A percentile compares a stretch with the other conserved stretches of the same genome.
These are phyloP conservation scores for Xylota sylvarum DNA, from an alignment of 2,888 invertebrate species.

Conservation along the genomic window DNA sequence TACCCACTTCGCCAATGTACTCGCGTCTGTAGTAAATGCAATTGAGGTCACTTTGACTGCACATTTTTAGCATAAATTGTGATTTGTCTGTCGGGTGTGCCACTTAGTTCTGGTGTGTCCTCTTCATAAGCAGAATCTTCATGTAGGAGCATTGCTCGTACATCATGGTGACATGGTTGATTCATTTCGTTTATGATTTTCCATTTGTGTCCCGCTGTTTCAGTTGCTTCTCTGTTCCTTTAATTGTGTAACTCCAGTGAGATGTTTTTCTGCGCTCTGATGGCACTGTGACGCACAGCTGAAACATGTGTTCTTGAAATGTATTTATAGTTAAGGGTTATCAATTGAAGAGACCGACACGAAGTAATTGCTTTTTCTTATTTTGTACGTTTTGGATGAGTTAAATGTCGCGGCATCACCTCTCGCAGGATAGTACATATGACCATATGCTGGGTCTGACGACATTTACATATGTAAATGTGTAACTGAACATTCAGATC, in stretches of 20 bases:
- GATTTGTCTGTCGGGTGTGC: conserved; percentile 49
- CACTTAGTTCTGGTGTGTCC: not conserved
- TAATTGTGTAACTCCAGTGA: not conserved
- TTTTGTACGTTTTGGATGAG: too few relatives aligned
- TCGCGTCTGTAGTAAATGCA: not conserved
- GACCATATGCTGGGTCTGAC: too few relatives aligned
- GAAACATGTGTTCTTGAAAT: conserved; percentile 5
- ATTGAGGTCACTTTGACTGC: conserved; percentile 47
- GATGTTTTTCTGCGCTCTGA: not conserved
- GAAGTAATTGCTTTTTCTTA: too few relatives aligned
- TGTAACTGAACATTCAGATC: too few relatives aligned
- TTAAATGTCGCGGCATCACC: too few relatives aligned
- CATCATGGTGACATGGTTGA: conserved; percentile 38
- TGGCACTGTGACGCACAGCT: not conserved
- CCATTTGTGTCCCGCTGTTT: conserved; percentile 15
- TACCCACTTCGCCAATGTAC: not conserved
- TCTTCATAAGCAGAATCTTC: conserved; percentile 15
- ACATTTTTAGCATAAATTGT: conserved; percentile 48
- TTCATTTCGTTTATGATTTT: conserved; percentile 13
- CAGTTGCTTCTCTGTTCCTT: conserved; percentile 10
- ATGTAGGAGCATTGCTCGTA: conserved; percentile 13
- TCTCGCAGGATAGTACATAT: too few relatives aligned
- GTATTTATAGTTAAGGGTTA: not conserved
- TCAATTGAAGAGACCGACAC: not conserved
- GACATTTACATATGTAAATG: too few relatives aligned